Evolutionary conservation across 2,888 invertebrate genomes (phyloP).

Genomic region (Troilus luridus): DNA sequence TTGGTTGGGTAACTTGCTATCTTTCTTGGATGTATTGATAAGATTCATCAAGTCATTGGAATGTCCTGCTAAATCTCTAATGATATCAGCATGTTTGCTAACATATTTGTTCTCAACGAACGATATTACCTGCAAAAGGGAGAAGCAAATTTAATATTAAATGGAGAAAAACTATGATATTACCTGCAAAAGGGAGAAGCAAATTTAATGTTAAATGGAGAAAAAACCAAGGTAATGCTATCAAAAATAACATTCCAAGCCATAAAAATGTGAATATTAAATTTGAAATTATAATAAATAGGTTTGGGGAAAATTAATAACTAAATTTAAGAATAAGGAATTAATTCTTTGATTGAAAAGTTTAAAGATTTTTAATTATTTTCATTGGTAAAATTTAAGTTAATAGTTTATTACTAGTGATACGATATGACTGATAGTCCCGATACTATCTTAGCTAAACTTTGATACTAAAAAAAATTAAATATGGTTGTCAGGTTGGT

Average conservation of each 20-base stretch:
- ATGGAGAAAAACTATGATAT: no score
- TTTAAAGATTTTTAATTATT: neutral
- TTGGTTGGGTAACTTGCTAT: slow-evolving; percentile 69
- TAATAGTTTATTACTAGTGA: no score
- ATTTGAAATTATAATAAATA: neutral
- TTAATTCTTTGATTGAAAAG: neutral
- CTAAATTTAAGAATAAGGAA: neutral
- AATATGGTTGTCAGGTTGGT: no score
- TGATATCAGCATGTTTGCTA: slow-evolving; percentile 76
- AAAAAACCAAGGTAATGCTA: neutral
- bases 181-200: slow-evolving; percentile 69
- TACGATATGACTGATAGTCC: no score
- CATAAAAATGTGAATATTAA: neutral
- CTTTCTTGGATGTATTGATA: slow-evolving; percentile 69
- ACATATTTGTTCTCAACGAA: slow-evolving; percentile 85
- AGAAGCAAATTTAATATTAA: slow-evolving; percentile 57
- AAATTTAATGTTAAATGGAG: no score
- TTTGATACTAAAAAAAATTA: no score
- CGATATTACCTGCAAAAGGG: slow-evolving; percentile 74
- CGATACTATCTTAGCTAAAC: no score
- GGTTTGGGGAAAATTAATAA: neutral
- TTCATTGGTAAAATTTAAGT: no score
- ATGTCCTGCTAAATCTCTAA: slow-evolving; percentile 82
- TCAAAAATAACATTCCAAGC: no score
- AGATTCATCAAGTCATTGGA: slow-evolving; percentile 80